Conservation (phyloP, 1,140 invertebrate species). For the Mercenaria mercenaria region DNA sequence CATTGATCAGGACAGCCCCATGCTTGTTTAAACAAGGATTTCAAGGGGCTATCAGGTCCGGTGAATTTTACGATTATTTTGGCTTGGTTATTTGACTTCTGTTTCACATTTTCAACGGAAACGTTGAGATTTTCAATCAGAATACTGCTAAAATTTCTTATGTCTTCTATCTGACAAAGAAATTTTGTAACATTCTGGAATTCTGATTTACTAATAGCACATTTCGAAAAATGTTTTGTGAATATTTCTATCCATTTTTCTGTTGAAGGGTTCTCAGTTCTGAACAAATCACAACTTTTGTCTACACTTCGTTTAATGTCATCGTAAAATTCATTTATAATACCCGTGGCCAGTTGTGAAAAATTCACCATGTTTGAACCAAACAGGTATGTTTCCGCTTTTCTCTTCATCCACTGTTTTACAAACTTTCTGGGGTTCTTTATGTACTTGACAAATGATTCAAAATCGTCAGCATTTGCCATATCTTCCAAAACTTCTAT, state of each 20-base stretch:
- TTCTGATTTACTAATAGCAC: neutral
- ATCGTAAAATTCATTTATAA: neutral
- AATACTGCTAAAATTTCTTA: neutral
- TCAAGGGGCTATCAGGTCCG: neutral
- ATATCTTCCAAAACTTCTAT: neutral
- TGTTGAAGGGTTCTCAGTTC: neutral
- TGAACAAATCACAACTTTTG: neutral
- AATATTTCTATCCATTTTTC: neutral
- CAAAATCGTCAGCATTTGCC: neutral
- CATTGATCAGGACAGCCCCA: constrained; percentile 23
- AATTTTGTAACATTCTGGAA: neutral
- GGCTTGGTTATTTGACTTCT: neutral
- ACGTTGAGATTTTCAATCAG: neutral
- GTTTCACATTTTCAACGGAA: neutral
- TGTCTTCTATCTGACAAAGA: neutral
- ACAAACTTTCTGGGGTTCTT: neutral
- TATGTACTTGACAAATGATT: neutral
- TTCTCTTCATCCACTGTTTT: neutral
- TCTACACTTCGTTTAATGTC: neutral
- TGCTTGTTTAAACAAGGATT: neutral
- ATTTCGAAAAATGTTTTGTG: neutral
- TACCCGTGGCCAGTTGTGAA: neutral
- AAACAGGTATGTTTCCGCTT: neutral
- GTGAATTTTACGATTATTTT: neutral
- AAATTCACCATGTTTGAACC: neutral